Percentiles rank a stretch among this genome's conserved stretches.
phyloP scores from a whole-genome alignment of 2,888 invertebrate genomes.

The Nesidiocoris tenuis region DNA sequence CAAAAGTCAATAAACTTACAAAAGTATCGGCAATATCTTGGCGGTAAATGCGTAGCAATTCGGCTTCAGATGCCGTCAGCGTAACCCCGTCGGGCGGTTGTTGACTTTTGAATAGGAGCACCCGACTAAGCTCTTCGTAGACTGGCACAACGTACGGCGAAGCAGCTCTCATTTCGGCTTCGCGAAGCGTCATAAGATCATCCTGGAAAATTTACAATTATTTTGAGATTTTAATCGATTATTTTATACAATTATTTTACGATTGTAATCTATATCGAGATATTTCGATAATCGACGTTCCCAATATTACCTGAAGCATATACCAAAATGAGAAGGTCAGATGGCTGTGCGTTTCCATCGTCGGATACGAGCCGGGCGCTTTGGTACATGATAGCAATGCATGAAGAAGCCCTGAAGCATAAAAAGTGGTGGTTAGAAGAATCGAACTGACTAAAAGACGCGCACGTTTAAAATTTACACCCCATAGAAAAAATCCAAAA shows the following conservation, averaged over 20 bases:
- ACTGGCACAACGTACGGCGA: conserved; percentile 69
- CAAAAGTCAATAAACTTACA: too few species aligned
- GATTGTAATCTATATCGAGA: too few species aligned
- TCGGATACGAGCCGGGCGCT: conserved; percentile 79
- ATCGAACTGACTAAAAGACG: not conserved
- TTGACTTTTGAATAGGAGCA: conserved; percentile 77
- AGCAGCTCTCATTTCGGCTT: conserved; percentile 47
- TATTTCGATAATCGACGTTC: too few species aligned
- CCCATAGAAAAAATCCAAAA: too few species aligned
- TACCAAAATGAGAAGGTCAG: conserved; percentile 91
- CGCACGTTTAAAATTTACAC: not conserved
- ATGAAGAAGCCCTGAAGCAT: conserved; percentile 51
- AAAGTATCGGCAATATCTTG: conserved; percentile 84
- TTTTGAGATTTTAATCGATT: not conserved
- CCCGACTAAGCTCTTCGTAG: conserved; percentile 69
- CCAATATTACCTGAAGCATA: conserved; percentile 79
- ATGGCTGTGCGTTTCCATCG: conserved; percentile 83
- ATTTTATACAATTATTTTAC: too few species aligned
- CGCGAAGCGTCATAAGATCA: conserved; percentile 50
- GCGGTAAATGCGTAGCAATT: conserved; percentile 80
- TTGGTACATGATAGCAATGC: conserved; percentile 69
- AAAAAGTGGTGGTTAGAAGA: too few species aligned
- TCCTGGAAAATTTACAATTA: conserved; percentile 48
- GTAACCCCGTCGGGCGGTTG: conserved; percentile 65
- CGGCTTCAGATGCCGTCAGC: conserved; percentile 76